phyloP scores from a whole-genome alignment of 2,797 vertebrate species.

The Enteromius trimaculatus region DNA sequence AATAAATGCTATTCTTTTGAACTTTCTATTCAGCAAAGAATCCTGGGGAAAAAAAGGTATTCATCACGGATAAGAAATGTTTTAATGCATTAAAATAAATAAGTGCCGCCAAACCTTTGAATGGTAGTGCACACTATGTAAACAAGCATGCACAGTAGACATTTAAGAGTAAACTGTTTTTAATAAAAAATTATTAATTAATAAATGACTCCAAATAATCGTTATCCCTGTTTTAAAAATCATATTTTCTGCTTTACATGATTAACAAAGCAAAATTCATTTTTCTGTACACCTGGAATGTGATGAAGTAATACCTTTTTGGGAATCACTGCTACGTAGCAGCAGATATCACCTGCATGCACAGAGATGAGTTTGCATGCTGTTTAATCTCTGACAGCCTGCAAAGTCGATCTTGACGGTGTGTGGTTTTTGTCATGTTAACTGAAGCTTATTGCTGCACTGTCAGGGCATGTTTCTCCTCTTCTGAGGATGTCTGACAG shows the following conservation, averaged over 20 bases:
- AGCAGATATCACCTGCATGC: slow-evolving; percentile 9
- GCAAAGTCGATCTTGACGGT: background rate
- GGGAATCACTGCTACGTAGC: background rate
- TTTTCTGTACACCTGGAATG: background rate
- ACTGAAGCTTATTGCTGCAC: background rate
- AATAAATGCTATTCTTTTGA: background rate
- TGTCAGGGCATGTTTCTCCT: slow-evolving; percentile 5
- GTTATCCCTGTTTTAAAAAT: background rate
- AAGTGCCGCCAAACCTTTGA: background rate
- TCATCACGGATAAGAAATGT: background rate
- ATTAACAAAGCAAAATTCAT: background rate
- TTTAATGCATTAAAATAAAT: background rate
- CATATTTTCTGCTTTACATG: background rate
- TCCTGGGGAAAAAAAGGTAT: background rate
- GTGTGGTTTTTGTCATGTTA: slow-evolving; percentile 12
- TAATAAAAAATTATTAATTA: background rate
- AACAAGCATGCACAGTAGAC: background rate
- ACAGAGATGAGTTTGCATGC: background rate
- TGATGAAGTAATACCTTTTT: background rate
- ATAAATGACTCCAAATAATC: background rate
- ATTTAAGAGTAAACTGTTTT: background rate
- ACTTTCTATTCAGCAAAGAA: background rate
- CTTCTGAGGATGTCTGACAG: slow-evolving; percentile 33
- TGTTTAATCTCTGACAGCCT: slow-evolving; percentile 16
- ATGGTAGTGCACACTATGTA: background rate